Percentiles rank a stretch among this genome's conserved stretches.
These are phyloP conservation scores for Strigops habroptila DNA, from an alignment of 2,113 vertebrate species.

Conservation along the genomic window DNA sequence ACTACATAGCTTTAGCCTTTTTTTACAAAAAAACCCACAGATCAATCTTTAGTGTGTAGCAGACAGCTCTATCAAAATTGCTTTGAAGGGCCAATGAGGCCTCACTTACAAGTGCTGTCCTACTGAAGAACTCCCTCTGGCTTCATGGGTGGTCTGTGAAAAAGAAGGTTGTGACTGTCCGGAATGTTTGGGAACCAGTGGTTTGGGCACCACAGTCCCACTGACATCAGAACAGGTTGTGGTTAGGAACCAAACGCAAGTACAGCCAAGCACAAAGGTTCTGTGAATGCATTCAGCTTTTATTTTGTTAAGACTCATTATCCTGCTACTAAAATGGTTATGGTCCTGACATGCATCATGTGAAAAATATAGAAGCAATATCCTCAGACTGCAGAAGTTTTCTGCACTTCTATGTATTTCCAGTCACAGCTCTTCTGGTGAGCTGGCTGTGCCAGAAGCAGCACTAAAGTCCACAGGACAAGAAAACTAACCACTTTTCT, in stretches of 20 bases:
- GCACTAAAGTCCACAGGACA: background rate
- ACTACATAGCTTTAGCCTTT: background rate
- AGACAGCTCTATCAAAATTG: background rate
- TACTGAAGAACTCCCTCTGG: background rate
- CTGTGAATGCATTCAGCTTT: background rate
- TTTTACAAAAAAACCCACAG: background rate
- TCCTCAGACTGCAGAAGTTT: background rate
- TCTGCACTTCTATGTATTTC: background rate
- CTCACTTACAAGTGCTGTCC: background rate
- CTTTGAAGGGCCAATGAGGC: background rate
- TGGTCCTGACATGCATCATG: background rate
- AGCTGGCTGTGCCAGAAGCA: background rate
- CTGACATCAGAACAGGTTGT: background rate
- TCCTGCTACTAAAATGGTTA: background rate
- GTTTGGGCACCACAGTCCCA: background rate
- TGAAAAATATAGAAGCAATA: background rate
- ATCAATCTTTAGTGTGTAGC: background rate
- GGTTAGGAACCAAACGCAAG: background rate
- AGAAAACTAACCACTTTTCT: background rate
- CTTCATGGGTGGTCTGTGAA: background rate
- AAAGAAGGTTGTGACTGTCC: background rate
- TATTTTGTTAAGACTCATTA: background rate
- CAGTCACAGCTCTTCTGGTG: background rate
- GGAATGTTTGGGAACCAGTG: background rate
- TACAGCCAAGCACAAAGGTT: background rate